Base-by-base conservation (phyloP, 2,113 vertebrate species). In the Aix galericulata region DNA sequence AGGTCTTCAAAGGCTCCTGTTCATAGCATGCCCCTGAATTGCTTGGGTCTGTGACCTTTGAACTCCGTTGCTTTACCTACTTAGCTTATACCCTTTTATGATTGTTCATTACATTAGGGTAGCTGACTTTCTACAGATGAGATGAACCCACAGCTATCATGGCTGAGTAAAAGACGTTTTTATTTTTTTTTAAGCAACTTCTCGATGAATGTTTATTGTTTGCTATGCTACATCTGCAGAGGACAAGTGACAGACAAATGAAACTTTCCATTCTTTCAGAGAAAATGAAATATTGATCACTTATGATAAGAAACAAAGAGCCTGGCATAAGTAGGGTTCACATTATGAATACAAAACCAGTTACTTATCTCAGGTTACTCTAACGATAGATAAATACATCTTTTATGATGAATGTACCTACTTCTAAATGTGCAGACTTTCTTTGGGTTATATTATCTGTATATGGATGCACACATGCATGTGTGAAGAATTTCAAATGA, bases 221-320 rank as follows among this genome's bases (percentile, higher is more conserved):
- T 96, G 93, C 92, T 96, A 92, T 95, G 97, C 93, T 81, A 62
- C 85, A 83, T 93, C 95, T 97, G 80, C 56, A 91, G 93, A 93
- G 94, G 93, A 85, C 88, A 95, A 93, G 71, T 92, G 96, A 97
- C 86, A 97, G 96, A 96, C 95, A 96, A 96, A 93, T 92, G 94
- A 96, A 98, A 97, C 96, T 97, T 97, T 91, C 96, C 95, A 91
- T 96, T 98, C 97, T 98, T 98, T 95, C 97, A 93, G 96, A 98
- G 98, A 99, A 99, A 99, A 99, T 99, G 98, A 99, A 99, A 98
- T 98, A 99, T 98, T 99, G 98, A 99, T 98, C 98, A 98, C 98
- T 98, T 96, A 98, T 97, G 97, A 97, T 98, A 97, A 97, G 98
- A 98, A 98, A 98, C 98, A 98, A 98, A 95, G 97, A 97, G 95